phyloP scores from a whole-genome alignment of 1,140 invertebrate species.

The Drosophila jambulina region DNA sequence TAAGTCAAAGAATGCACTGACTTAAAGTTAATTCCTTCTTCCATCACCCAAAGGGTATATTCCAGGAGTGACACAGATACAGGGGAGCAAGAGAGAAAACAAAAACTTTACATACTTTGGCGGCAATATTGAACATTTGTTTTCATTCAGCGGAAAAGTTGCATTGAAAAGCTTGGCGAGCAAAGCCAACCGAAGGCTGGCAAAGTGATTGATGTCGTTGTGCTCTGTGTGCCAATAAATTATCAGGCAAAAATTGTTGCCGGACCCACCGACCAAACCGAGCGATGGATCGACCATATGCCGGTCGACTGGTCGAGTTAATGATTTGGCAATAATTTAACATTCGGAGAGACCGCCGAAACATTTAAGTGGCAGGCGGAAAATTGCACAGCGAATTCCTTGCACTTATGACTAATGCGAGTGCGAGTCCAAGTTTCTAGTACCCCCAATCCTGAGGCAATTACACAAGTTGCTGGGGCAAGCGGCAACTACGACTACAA shows the following conservation, averaged over 20 bases:
- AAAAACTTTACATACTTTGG: slow-evolving; percentile 78
- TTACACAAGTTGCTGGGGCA: slow-evolving; percentile 58
- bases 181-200: slow-evolving; percentile 22
- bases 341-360: slow-evolving; percentile 51
- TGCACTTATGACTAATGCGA: slow-evolving; percentile 73
- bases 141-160: slow-evolving; percentile 78
- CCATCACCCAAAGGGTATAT: neutral
- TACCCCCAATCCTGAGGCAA: slow-evolving; percentile 33
- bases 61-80: neutral
- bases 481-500: slow-evolving; percentile 57
- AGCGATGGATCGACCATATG: slow-evolving; percentile 59
- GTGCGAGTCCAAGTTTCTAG: slow-evolving; percentile 18
- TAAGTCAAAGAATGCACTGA: neutral
- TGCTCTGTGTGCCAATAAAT: slow-evolving; percentile 74
- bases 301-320: slow-evolving; percentile 79
- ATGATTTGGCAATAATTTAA: slow-evolving; percentile 82
- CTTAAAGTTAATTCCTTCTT: neutral
- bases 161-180: slow-evolving; percentile 73
- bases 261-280: neutral
- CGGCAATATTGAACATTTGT: slow-evolving; percentile 82
- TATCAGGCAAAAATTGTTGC: slow-evolving; percentile 57
- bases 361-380: slow-evolving; percentile 79
- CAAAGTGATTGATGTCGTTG: slow-evolving; percentile 82
- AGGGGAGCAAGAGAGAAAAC: neutral
- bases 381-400: slow-evolving; percentile 74